Evolutionary conservation across 2,797 vertebrate genomes (phyloP).

Genomic region (Oophaga sylvatica): DNA sequence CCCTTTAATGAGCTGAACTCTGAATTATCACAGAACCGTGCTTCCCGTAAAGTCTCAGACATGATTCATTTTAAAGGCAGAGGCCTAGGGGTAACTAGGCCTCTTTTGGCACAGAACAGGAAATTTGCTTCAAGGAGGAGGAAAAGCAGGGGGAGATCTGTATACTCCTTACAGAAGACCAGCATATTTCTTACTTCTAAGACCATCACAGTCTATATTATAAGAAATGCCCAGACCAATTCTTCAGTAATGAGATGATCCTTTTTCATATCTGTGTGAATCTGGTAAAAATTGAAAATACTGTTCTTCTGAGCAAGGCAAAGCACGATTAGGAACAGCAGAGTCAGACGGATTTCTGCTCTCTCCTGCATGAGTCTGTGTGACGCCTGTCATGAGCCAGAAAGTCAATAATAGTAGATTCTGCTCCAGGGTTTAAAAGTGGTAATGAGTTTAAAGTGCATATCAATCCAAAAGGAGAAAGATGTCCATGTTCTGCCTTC

Average conservation of each 20-base stretch:
- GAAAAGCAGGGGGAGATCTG: slow-evolving; percentile 9
- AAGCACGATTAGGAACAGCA: not conserved
- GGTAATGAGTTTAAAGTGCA: not conserved
- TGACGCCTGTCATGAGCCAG: not conserved
- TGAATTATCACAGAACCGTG: not conserved
- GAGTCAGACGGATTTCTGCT: not conserved
- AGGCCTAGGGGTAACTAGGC: slow-evolving; percentile 33
- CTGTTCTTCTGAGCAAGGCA: not conserved
- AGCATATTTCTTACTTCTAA: not conserved
- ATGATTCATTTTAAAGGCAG: slow-evolving; percentile 4
- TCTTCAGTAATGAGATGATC: not conserved
- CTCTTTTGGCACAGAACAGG: slow-evolving; percentile 49
- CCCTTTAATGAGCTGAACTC: not conserved
- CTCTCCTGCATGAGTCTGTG: not conserved
- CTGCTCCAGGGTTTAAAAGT: not conserved
- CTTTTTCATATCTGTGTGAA: not conserved
- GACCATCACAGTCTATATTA: not conserved
- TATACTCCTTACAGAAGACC: not conserved
- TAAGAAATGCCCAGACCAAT: not conserved
- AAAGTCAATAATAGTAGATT: not conserved
- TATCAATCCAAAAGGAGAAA: not conserved
- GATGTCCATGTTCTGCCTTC: no score
- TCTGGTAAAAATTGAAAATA: not conserved
- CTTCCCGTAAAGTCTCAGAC: not conserved
- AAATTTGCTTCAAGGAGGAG: not conserved